A percentile compares a stretch with the other conserved stretches of the same genome.
phyloP scores from a whole-genome alignment of 2,888 invertebrate species.

The Epinotia nisella region DNA sequence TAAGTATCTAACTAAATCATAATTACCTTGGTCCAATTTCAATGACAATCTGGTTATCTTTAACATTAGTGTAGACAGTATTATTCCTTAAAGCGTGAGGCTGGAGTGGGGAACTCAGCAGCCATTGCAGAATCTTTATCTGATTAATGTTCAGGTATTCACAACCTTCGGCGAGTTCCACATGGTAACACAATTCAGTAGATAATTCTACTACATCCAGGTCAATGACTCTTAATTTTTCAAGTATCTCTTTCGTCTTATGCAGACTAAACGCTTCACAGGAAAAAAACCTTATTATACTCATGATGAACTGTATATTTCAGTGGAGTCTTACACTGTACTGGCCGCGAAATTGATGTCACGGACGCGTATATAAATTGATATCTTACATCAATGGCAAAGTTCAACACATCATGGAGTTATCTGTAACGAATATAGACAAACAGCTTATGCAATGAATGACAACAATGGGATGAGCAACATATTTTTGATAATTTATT shows the following conservation, averaged over 20 bases:
- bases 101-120: slow-evolving; percentile 89
- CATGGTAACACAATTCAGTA: slow-evolving; percentile 93
- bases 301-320: slow-evolving; percentile 68
- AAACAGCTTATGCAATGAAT: slow-evolving; percentile 78
- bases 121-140: slow-evolving; percentile 89
- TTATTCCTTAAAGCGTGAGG: slow-evolving; percentile 84
- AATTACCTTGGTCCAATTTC: slow-evolving; percentile 95
- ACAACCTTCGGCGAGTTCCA: slow-evolving; percentile 84
- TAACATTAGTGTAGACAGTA: slow-evolving; percentile 75
- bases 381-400: slow-evolving; percentile 79
- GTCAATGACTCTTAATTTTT: slow-evolving; percentile 80
- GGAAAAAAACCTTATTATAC: slow-evolving; percentile 86
- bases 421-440: slow-evolving; percentile 72
- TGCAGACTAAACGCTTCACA: slow-evolving; percentile 86
- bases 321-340: slow-evolving; percentile 50
- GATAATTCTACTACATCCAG: slow-evolving; percentile 81
- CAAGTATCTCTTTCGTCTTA: slow-evolving; percentile 84
- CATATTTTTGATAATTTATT: slow-evolving; percentile 33
- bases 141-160: slow-evolving; percentile 85
- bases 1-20: background rate
- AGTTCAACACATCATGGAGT: slow-evolving; percentile 70
- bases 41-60: slow-evolving; percentile 82
- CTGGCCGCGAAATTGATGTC: slow-evolving; percentile 46
- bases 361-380: slow-evolving; percentile 50
- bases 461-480: slow-evolving; percentile 28